Evolutionary conservation across 2,797 vertebrate species (phyloP), one percentile per base, ranked within the genome.

Genomic region (Schizopygopsis malacanthus): DNA sequence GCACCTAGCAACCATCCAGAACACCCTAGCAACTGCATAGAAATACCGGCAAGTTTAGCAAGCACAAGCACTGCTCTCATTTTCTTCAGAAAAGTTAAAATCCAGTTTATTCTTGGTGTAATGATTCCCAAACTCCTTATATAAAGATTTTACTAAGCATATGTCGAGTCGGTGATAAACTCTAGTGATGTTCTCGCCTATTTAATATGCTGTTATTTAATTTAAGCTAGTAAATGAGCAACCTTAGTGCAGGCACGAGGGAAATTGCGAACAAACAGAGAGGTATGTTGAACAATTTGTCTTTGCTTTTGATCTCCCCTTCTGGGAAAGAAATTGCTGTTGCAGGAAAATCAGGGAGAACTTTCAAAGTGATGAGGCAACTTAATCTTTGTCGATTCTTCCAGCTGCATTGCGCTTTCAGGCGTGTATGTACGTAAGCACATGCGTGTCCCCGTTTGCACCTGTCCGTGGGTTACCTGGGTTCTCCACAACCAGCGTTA

Each of bases 171-270:
- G 22, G 25, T 69, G 59, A 37, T 61, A 22, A 73, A 54, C 81
- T 47, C 37, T 59, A 71, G 39, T 28, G 25, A 82, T 76, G 72
- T 76, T 73, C 52, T 84, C 61, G 2, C 56, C 56, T 88, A 54
- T 86, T 88, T 71, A 83, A 76, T 86, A 78, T 28, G 20, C 67
- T 76, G 76, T 76, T 72, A 70, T 83, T 80, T 61, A 70, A 88
- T 88, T 86, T 56, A 72, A 59, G 56, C 25, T 16, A 10, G 73
- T 85, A 81, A 85, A 85, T 59, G 13, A 76, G 80, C 25, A 72
- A 79, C n/a, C 56, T 65, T 45, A 77, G 83, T 50, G 56, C 45
- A 18, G 15, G 15, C 79, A 67, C 72, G 1, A 70, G 87, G 79
- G 84, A 76, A 71, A 75, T 70, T 37, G 56, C 45, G 63, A 72